Evolutionary conservation across 2,113 vertebrate species (phyloP).

Genomic region (Hepsetus odoe): DNA sequence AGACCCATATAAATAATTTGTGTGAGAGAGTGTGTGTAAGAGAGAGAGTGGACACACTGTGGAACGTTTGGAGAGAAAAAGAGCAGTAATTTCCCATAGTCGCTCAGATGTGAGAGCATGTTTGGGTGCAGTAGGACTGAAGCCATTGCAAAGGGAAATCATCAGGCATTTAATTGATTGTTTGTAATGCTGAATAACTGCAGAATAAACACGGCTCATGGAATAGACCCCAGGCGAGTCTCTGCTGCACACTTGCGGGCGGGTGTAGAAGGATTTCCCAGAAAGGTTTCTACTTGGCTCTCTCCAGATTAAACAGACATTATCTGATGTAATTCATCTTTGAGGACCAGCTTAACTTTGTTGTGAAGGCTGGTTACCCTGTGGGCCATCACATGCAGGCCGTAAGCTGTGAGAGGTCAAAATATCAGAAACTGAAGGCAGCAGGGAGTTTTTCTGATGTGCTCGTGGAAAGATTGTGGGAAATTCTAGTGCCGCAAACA

Average conservation of each 20-base stretch:
- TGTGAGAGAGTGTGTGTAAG: neutral
- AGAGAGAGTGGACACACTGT: neutral
- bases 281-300: slow-evolving; percentile 41
- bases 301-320: slow-evolving; percentile 49
- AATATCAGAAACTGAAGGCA: slow-evolving; percentile 10
- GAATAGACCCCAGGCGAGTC: slow-evolving; percentile 44
- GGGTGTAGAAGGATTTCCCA: slow-evolving; percentile 36
- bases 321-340: slow-evolving; percentile 46
- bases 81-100: slow-evolving; percentile 38
- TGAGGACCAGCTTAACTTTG: slow-evolving; percentile 39
- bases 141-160: slow-evolving; percentile 29
- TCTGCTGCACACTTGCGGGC: slow-evolving; percentile 32
- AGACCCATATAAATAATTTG: neutral
- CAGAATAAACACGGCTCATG: slow-evolving; percentile 35
- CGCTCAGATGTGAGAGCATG: slow-evolving; percentile 9
- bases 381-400: neutral
- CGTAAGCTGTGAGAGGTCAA: neutral
- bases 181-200: slow-evolving; percentile 58
- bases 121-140: slow-evolving; percentile 22
- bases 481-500: neutral
- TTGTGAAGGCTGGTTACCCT: slow-evolving; percentile 29
- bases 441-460: slow-evolving; percentile 5
- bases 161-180: slow-evolving; percentile 50
- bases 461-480: neutral
- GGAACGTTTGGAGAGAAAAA: slow-evolving; percentile 13